Percentiles rank a stretch among this genome's conserved stretches.
Evolutionary conservation across 2,888 invertebrate species (phyloP).

Genomic region (Sympetrum striolatum): DNA sequence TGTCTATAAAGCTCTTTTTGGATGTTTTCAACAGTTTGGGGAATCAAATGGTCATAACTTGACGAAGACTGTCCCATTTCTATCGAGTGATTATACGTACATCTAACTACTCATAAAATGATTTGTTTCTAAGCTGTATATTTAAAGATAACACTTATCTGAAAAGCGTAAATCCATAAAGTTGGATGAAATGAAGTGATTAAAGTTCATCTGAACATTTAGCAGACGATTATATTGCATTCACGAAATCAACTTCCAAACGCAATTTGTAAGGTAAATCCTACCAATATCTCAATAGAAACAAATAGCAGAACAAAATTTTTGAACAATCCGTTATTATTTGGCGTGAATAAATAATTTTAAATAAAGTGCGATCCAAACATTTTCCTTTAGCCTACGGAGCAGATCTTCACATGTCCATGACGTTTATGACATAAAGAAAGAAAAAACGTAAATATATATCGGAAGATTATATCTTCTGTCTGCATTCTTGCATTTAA

Average conservation of each 20-base stretch:
- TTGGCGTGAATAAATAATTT: neutral
- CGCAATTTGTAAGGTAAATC: no score
- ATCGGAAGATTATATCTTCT: neutral
- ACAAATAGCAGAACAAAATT: neutral
- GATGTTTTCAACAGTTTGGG: constrained; percentile 52
- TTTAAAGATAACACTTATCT: neutral
- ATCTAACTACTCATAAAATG: neutral
- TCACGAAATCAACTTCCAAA: no score
- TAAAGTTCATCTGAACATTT: neutral
- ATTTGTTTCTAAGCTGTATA: neutral
- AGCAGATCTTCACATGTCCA: neutral
- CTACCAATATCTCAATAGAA: neutral
- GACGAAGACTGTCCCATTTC: constrained; percentile 44
- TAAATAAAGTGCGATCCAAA: neutral
- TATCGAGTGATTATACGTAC: neutral
- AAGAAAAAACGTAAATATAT: neutral
- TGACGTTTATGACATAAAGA: neutral
- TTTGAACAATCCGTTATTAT: neutral
- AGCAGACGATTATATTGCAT: neutral
- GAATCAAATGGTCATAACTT: constrained; percentile 46
- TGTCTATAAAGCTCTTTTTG: constrained; percentile 56
- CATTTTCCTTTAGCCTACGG: neutral
- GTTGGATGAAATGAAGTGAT: neutral
- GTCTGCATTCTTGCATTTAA: neutral
- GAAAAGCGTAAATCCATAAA: neutral